A percentile compares a stretch with the other conserved stretches of the same genome.
These are phyloP conservation scores for Melanogrammus aeglefinus DNA, from an alignment of 2,797 vertebrate species.

Conservation along the genomic window DNA sequence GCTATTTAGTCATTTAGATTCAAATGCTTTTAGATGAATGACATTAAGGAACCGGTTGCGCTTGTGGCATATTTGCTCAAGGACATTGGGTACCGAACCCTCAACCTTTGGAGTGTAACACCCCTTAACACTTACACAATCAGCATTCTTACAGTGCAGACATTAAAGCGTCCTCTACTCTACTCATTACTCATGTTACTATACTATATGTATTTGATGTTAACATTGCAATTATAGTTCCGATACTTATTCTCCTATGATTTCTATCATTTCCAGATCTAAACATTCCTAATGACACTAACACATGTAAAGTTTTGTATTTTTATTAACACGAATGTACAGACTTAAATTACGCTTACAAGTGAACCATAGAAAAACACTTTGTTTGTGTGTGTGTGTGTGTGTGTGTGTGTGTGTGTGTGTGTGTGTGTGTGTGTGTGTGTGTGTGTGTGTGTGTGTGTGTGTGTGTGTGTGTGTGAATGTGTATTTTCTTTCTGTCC, in stretches of 20 bases:
- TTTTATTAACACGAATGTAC: background rate
- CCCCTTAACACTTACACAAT: no score
- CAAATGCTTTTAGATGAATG: no score
- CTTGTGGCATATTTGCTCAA: no score
- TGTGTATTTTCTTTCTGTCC: background rate
- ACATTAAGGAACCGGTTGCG: no score
- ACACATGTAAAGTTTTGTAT: background rate
- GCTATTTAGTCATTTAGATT: no score
- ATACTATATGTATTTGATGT: background rate
- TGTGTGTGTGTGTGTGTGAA: background rate
- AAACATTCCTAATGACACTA: background rate
- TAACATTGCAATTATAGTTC: background rate
- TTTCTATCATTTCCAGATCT: background rate
- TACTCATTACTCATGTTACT: background rate
- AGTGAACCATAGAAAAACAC: background rate
- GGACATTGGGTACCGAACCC: no score
- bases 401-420: background rate
- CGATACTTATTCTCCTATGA: background rate
- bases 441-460: background rate
- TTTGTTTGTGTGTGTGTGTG: background rate
- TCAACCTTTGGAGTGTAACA: no score
- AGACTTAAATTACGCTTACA: background rate
- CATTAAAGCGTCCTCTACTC: no score
- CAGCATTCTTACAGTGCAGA: no score
- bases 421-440: background rate